Conservation (phyloP, 1,140 invertebrate genomes). For the Dinoponera quadriceps region DNA sequence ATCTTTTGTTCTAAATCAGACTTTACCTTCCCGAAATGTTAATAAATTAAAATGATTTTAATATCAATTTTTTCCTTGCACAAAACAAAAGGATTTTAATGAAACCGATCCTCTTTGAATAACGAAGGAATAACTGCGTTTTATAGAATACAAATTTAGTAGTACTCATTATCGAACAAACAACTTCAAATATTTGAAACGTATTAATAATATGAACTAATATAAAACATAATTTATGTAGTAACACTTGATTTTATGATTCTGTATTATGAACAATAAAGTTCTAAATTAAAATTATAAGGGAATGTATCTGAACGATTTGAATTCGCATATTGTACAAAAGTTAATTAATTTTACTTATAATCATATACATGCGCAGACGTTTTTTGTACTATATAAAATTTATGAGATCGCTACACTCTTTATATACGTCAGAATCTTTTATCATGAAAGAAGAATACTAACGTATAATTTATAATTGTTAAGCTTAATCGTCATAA, state of each 20-base stretch:
- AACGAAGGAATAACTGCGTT: background rate
- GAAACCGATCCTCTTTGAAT: conserved; percentile 9
- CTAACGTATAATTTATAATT: too few species aligned
- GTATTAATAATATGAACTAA: background rate
- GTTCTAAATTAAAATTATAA: background rate
- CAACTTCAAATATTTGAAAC: background rate
- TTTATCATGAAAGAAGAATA: background rate
- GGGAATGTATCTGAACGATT: conserved; percentile 5
- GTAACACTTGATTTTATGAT: conserved; percentile 12
- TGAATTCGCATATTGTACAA: conserved; percentile 14
- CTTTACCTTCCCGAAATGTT: background rate
- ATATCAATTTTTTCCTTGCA: background rate
- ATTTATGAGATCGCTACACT: conserved; percentile 7
- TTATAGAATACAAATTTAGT: conserved; percentile 20
- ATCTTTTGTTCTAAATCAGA: conserved; percentile 2
- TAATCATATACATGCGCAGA: background rate
- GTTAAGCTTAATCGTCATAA: conserved; percentile 45
- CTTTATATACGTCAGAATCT: conserved; percentile 29
- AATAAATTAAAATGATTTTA: too few species aligned
- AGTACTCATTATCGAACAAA: conserved; percentile 29
- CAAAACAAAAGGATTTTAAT: background rate
- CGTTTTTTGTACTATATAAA: conserved; percentile 8
- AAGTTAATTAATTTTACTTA: conserved; percentile 5
- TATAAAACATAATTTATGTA: background rate
- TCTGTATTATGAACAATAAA: conserved; percentile 6